Evolutionary conservation across 2,888 invertebrate genomes (phyloP), one percentile per base, ranked within the genome.

Genomic region (Drosophila dives): DNA sequence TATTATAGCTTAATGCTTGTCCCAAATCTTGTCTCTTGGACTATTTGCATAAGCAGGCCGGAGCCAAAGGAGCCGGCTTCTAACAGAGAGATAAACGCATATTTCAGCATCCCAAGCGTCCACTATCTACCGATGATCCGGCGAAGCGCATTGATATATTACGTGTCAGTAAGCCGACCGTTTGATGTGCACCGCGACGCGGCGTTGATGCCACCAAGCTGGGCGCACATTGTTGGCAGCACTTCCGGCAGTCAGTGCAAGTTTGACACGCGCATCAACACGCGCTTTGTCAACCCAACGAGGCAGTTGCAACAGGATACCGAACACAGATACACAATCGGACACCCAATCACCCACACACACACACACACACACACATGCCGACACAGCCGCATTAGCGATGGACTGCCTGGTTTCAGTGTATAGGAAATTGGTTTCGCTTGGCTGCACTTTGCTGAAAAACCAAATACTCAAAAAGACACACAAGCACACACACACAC

Each of bases 191-290:
- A 33, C 61, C 38, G 33, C n/a, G 54, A 51, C 42, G 48, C 40
- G 33, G 29, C 40, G 48, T 42, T 50, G 75, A 3, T 23, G 42
- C 45, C 59, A 20, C 29, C 49, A 38, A 48, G 56, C 61, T 32
- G 55, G 65, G 59, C 67, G 59, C 55, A 68, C 86, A 72, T 66
- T 79, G 85, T 73, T 82, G 80, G 75, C 68, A 69, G 59, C 71
- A 77, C 86, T 85, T 85, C 90, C 86, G 88, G 63, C 86, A 68
- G 78, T 66, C 90, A 81, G 90, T 90, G 90, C 86, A 86, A 80
- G 84, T 90, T 89, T 90, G 86, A 89, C 84, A 86, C 90, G 86
- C 90, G 90, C 86, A 83, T 86, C 86, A 88, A 83, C 85, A 87
- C 89, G 90, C 86, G 86, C 86, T 88, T 90, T 86, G 84, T 89